Conservation (phyloP, 2,888 invertebrate species). For the Clistopyga incitator region DNA sequence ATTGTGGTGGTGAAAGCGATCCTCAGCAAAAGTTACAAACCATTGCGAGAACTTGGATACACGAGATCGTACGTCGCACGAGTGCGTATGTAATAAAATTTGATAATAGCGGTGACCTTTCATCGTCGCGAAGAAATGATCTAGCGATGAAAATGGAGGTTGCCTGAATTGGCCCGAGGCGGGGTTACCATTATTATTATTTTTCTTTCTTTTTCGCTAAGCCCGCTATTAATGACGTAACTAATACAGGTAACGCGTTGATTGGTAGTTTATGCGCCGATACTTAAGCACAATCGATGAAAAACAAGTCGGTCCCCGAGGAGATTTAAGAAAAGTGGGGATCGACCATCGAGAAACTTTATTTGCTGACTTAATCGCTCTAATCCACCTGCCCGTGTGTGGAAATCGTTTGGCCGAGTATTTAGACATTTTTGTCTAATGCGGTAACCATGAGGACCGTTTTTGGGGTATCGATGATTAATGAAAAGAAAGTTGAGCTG, state of each 20-base stretch:
- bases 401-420: slow-evolving; percentile 18
- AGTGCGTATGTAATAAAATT: slow-evolving; percentile 59
- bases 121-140: slow-evolving; percentile 44
- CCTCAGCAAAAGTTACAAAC: slow-evolving; percentile 41
- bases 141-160: slow-evolving; percentile 28
- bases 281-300: slow-evolving; percentile 21
- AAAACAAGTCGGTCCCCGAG: slow-evolving; percentile 10
- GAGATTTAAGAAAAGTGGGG: slow-evolving; percentile 1
- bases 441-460: slow-evolving; percentile 5
- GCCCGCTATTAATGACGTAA: slow-evolving; percentile 33
- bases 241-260: not conserved
- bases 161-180: slow-evolving; percentile 31
- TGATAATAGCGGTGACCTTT: slow-evolving; percentile 58
- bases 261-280: slow-evolving; percentile 24
- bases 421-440: slow-evolving; percentile 40
- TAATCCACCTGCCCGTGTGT: not conserved
- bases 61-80: slow-evolving; percentile 5
- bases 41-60: slow-evolving; percentile 10
- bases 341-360: not conserved
- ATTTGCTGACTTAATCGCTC: not conserved
- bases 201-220: slow-evolving; percentile 18
- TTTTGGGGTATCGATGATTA: not conserved
- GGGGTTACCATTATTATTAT: not conserved
- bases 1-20: slow-evolving; percentile 61
- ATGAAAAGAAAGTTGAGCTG: not conserved